Base-by-base conservation (phyloP, 1,140 invertebrate species). In the Conus betulinus region DNA sequence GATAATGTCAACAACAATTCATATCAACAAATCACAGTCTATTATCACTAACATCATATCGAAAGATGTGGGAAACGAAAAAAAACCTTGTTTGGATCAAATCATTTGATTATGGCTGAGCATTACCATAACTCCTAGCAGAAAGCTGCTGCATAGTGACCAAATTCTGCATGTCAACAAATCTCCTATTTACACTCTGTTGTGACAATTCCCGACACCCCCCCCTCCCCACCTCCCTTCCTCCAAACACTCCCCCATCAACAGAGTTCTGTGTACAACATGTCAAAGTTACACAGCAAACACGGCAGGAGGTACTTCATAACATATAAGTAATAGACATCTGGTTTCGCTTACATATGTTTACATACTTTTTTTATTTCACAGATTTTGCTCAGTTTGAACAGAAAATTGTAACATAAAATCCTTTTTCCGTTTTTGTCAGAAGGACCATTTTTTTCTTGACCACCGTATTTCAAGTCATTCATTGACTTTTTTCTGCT, bases 81-180 rank as follows among this genome's bases (percentile, higher is more conserved):
- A 71, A 71, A 23, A 71, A 71, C 20, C 23, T 20, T 71, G 67
- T n/a, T 71, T 4, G 15, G 67, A 71, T 71, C 23, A 20, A 71
- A 71, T 20, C 11, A 20, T 71, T 71, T 71, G 67, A 71, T 20
- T 20, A 13, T 71, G 67, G 20, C 10, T 71, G 67, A 71, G 67
- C 67, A 4, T 71, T 7, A 71, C 20, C 11, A 71, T 20, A 13
- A 71, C 20, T 13, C 23, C 17, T 71, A 78, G n/a, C 39, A 39
- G 39, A 39, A 78, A 78, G 76, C 76, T 39, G 76, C 25, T 78
- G 76, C 76, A 78, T 78, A 78, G 76, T 39, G 25, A 78, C 25
- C 25, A 78, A 78, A 78, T 74, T 78, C 8, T 78, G 76, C n/a
- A 78, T 39, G 25, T 78, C 76, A 78, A 39, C 76, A 78, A 78